Evolutionary conservation across 2,113 vertebrate species (phyloP), one percentile per base, ranked within the genome.

Genomic region (Triplophysa dalaica): DNA sequence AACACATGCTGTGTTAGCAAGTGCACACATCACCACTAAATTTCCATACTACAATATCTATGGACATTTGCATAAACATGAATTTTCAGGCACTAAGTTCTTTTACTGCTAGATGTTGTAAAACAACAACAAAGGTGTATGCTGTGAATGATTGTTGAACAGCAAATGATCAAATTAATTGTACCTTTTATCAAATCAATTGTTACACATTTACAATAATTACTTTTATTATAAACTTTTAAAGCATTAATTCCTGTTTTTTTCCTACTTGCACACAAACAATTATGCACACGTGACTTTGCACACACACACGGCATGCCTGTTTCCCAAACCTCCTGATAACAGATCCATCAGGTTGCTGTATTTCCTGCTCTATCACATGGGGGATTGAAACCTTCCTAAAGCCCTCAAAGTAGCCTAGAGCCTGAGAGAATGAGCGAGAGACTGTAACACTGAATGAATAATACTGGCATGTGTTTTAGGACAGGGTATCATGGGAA

Each of bases 331-430:
- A 98, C 96, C 95, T 97, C 93, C 93, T 95, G 89, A 96, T 88
- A 85, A 96, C 75, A 56, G 95, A 94, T 90, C 95, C 96, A 77
- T 96, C 94, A 81, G 95, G 93, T 90, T 88, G 94, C 86, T 90
- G 85, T 87, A 93, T 90, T 83, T 95, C 89, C 48, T 88, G 93
- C 85, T 97, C 95, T 89, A 94, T 91, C 93, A 97, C 92, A 88
- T 75, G 87, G 22, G 95, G 94, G 17, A 93, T 90, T 54, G 94
- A 91, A 81, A 91, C 84, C 85, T 89, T 92, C 84, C 88, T 85
- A 81, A 87, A 91, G 85, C 88, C 93, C 88, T 94, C 93, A 83
- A 94, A 77, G 81, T 95, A 96, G 88, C 89, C 89, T 84, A 97
- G 82, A 70, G 95, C 95, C 96, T 98, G 56, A 87, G 54, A 21